Conservation (phyloP, 1,140 invertebrate genomes). For the Cyrtorhinus lividipennis region DNA sequence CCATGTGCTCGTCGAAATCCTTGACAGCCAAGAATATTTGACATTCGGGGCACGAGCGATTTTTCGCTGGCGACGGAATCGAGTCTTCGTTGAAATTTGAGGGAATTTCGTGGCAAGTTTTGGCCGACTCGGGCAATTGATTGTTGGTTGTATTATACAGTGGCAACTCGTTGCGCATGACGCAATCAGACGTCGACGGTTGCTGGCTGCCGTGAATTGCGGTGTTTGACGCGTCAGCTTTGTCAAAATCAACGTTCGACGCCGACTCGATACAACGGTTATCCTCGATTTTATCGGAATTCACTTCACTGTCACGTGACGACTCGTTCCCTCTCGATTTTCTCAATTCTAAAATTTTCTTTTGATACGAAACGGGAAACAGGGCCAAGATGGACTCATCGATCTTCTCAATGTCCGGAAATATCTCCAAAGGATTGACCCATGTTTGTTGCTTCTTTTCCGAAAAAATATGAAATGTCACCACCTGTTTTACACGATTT, state of each 20-base stretch:
- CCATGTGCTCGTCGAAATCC: conserved; percentile 23
- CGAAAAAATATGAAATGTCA: no score
- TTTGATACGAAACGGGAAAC: conserved; percentile 13
- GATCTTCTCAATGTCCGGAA: conserved; percentile 22
- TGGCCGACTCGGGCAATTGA: not conserved
- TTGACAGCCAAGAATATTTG: conserved; percentile 16
- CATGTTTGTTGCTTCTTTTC: conserved; percentile 13
- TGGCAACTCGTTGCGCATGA: not conserved
- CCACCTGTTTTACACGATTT: no score
- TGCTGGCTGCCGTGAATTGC: not conserved
- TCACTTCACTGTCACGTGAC: no score
- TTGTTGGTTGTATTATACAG: not conserved
- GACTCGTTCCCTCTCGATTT: not conserved
- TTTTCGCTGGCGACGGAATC: not conserved
- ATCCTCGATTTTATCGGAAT: no score
- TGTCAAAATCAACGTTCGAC: not conserved
- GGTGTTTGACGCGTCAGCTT: not conserved
- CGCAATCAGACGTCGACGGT: not conserved
- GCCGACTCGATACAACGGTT: not conserved
- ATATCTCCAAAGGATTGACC: conserved; percentile 22
- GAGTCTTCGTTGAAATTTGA: not conserved
- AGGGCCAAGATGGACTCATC: conserved; percentile 19
- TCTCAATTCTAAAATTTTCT: conserved; percentile 17
- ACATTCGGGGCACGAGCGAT: conserved; percentile 20
- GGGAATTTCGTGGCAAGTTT: not conserved